Evolutionary conservation across 2,888 invertebrate species (phyloP).

Genomic region (Brachypterus glaber): DNA sequence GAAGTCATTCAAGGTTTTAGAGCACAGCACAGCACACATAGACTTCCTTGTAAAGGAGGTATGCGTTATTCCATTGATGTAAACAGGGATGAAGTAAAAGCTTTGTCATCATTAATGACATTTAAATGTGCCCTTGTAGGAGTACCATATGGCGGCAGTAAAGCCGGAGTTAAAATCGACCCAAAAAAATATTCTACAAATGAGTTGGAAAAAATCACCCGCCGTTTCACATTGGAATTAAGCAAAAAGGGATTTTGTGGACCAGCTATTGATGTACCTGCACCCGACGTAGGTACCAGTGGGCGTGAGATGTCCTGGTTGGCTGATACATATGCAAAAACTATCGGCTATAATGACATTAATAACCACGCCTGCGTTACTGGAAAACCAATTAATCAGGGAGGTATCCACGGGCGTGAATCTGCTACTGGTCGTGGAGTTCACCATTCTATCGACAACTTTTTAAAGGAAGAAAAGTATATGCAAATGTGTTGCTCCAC

Average conservation of each 20-base stretch:
- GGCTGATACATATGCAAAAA: constrained; percentile 92
- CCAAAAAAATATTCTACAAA: constrained; percentile 81
- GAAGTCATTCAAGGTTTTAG: constrained; percentile 96
- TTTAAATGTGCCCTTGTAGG: constrained; percentile 98
- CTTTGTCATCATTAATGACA: constrained; percentile 93
- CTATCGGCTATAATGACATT: constrained; percentile 83
- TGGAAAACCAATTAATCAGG: constrained; percentile 91
- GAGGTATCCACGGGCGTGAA: constrained; percentile 92
- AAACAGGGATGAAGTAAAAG: constrained; percentile 86
- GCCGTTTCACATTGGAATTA: constrained; percentile 86
- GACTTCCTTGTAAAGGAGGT: constrained; percentile 97
- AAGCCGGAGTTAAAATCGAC: constrained; percentile 91
- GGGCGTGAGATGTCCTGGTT: constrained; percentile 98
- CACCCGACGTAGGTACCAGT: constrained; percentile 96
- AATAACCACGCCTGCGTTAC: constrained; percentile 98
- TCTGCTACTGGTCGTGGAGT: constrained; percentile 95
- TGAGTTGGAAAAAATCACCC: constrained; percentile 93
- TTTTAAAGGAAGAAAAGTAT: constrained; percentile 85
- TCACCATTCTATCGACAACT: constrained; percentile 86
- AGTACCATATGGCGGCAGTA: constrained; percentile 95
- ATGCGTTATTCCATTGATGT: constrained; percentile 91
- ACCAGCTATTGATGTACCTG: constrained; percentile 93
- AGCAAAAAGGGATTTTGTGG: constrained; percentile 93
- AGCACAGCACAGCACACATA: constrained; percentile 93
- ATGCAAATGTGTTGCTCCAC: constrained; percentile 83